Percentiles rank a stretch among this genome's conserved stretches.
These are phyloP conservation scores for Aleiodes testaceus DNA, from an alignment of 2,888 invertebrate species.

Conservation along the genomic window DNA sequence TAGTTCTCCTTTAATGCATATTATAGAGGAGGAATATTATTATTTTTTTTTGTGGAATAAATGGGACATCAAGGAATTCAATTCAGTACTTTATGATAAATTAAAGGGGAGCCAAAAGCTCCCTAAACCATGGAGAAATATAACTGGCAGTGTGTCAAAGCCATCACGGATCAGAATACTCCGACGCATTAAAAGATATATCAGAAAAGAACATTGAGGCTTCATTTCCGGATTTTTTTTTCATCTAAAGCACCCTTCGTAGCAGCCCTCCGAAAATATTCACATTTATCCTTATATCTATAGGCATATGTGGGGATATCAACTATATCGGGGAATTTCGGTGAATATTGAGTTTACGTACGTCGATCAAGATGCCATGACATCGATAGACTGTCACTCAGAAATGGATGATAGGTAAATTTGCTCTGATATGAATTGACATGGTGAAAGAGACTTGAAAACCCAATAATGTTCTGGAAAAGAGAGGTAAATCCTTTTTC, in stretches of 20 bases:
- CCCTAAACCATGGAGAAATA: too few relatives aligned
- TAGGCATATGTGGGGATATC: constrained; percentile 9
- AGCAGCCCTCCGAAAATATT: too few relatives aligned
- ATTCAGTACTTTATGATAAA: not conserved
- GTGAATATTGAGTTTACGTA: constrained; percentile 60
- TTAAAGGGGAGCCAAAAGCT: not conserved
- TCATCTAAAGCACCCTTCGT: not conserved
- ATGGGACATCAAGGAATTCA: not conserved
- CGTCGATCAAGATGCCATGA: constrained; percentile 58
- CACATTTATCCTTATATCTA: not conserved
- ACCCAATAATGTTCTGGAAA: constrained; percentile 1
- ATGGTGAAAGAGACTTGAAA: constrained; percentile 18
- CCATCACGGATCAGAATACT: not conserved
- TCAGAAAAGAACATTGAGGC: constrained; percentile 22
- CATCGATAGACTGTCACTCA: constrained; percentile 53
- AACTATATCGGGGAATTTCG: constrained; percentile 16
- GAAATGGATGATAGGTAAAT: constrained; percentile 36
- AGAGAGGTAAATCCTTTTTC: not conserved
- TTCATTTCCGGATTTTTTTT: constrained; percentile 28
- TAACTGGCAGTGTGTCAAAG: constrained; percentile 4
- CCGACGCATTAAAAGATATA: constrained; percentile 12
- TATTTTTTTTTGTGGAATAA: not conserved
- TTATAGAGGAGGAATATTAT: too few relatives aligned
- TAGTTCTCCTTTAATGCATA: too few relatives aligned
- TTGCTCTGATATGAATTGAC: constrained; percentile 32